These are phyloP conservation scores for Pseudoatta argentina DNA, from an alignment of 1,140 invertebrate genomes.

Conservation along the genomic window DNA sequence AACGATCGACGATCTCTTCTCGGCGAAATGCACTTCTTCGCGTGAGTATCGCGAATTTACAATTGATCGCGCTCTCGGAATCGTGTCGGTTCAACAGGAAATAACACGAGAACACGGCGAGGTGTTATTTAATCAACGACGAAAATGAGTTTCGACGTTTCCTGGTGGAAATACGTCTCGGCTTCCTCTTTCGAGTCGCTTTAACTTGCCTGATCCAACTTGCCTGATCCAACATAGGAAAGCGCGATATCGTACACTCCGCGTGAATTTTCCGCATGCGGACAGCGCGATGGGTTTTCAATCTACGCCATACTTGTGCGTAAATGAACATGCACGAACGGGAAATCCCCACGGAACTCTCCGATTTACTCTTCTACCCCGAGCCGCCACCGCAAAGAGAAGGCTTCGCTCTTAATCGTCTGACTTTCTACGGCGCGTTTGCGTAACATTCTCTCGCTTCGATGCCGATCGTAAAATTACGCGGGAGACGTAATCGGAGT, in stretches of 20 bases:
- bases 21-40: slow-evolving; percentile 4
- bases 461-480: slow-evolving; percentile 47
- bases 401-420: slow-evolving; percentile 67
- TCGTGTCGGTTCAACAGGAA: slow-evolving; percentile 40
- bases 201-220: slow-evolving; percentile 60
- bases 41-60: not conserved
- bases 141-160: slow-evolving; percentile 38
- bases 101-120: slow-evolving; percentile 24
- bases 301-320: slow-evolving; percentile 30
- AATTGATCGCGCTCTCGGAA: slow-evolving; percentile 24
- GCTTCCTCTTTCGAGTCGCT: slow-evolving; percentile 56
- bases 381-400: not conserved
- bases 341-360: slow-evolving; percentile 37
- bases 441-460: slow-evolving; percentile 59
- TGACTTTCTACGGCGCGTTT: slow-evolving; percentile 71
- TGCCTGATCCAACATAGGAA: slow-evolving; percentile 36
- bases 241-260: not conserved
- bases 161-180: slow-evolving; percentile 42
- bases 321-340: slow-evolving; percentile 5
- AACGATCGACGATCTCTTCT: slow-evolving; percentile 11
- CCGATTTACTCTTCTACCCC: slow-evolving; percentile 31
- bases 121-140: slow-evolving; percentile 60
- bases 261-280: slow-evolving; percentile 59
- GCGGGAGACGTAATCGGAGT: slow-evolving; percentile 61
- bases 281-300: slow-evolving; percentile 32